Evolutionary conservation across 1,140 invertebrate species (phyloP).

Genomic region (Drosophila watanabei): DNA sequence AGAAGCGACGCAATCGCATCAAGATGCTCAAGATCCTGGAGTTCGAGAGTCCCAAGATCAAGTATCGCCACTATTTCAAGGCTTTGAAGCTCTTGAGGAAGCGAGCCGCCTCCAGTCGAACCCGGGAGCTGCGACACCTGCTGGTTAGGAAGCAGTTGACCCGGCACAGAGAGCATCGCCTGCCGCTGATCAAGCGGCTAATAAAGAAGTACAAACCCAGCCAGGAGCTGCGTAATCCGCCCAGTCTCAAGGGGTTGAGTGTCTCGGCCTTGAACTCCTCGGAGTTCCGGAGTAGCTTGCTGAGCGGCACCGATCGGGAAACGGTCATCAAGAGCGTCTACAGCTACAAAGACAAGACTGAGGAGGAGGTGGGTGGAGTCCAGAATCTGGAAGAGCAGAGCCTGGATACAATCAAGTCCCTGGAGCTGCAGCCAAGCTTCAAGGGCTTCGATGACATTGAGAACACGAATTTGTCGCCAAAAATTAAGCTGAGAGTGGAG

Average conservation of each 20-base stretch:
- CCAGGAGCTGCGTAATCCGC: slow-evolving; percentile 23
- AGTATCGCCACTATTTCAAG: slow-evolving; percentile 69
- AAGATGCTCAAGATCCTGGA: slow-evolving; percentile 69
- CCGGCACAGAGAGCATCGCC: slow-evolving; percentile 46
- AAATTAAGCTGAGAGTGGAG: slow-evolving; percentile 39
- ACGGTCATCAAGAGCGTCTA: slow-evolving; percentile 71
- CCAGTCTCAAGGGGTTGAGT: slow-evolving; percentile 57
- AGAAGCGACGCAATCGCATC: slow-evolving; percentile 69
- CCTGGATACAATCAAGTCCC: slow-evolving; percentile 42
- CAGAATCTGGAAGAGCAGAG: slow-evolving; percentile 1
- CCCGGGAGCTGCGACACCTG: slow-evolving; percentile 28
- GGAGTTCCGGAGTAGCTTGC: slow-evolving; percentile 38
- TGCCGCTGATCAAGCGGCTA: slow-evolving; percentile 71
- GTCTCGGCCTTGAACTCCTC: slow-evolving; percentile 45
- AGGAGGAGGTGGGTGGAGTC: not conserved
- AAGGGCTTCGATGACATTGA: slow-evolving; percentile 72
- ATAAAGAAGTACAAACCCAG: slow-evolving; percentile 50
- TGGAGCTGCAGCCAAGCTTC: slow-evolving; percentile 58
- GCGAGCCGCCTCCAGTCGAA: slow-evolving; percentile 21
- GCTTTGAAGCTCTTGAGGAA: slow-evolving; percentile 48
- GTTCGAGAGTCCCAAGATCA: slow-evolving; percentile 71
- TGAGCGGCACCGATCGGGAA: slow-evolving; percentile 42
- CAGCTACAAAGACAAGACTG: slow-evolving; percentile 43
- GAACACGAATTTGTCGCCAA: slow-evolving; percentile 64
- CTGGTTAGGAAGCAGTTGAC: slow-evolving; percentile 47